phyloP scores from a whole-genome alignment of 2,797 vertebrate genomes.

The Harpagifer antarcticus region DNA sequence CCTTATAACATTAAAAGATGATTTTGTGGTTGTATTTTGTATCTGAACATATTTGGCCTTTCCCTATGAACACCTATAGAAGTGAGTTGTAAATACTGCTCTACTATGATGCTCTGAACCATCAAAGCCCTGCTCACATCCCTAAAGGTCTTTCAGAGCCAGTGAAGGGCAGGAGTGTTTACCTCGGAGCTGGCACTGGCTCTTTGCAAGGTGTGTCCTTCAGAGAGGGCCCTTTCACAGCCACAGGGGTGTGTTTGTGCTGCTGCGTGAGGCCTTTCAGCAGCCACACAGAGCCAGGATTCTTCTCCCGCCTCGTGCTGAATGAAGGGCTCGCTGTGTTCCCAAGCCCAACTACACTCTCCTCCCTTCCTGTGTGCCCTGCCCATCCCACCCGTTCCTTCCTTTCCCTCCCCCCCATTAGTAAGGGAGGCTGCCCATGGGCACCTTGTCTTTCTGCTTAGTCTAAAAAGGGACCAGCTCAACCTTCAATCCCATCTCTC shows the following conservation, averaged over 20 bases:
- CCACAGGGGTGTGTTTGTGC: slow-evolving; percentile 92
- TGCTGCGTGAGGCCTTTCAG: slow-evolving; percentile 85
- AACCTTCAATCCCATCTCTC: not conserved
- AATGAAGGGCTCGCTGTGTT: slow-evolving; percentile 92
- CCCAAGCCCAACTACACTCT: slow-evolving; percentile 85
- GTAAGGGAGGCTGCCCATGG: slow-evolving; percentile 56
- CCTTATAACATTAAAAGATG: not conserved
- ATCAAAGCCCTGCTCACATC: slow-evolving; percentile 75
- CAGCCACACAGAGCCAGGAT: slow-evolving; percentile 91
- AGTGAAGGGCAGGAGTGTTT: slow-evolving; percentile 78
- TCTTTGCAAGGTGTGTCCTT: slow-evolving; percentile 78
- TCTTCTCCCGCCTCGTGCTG: slow-evolving; percentile 89
- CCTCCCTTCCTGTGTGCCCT: slow-evolving; percentile 93
- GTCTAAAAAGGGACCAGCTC: slow-evolving; percentile 36
- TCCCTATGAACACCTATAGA: not conserved
- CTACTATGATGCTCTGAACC: slow-evolving; percentile 27
- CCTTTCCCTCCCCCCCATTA: slow-evolving; percentile 75
- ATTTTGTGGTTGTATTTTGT: not conserved
- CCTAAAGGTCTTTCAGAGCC: slow-evolving; percentile 70
- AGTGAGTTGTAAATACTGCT: slow-evolving; percentile 21
- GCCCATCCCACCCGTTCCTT: slow-evolving; percentile 90
- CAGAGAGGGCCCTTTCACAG: slow-evolving; percentile 88
- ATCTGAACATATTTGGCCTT: slow-evolving; percentile 4
- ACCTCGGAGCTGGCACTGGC: slow-evolving; percentile 74
- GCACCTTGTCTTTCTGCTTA: slow-evolving; percentile 51